Evolutionary conservation across 2,113 vertebrate species (phyloP).

Genomic region (Camelus bactrianus): DNA sequence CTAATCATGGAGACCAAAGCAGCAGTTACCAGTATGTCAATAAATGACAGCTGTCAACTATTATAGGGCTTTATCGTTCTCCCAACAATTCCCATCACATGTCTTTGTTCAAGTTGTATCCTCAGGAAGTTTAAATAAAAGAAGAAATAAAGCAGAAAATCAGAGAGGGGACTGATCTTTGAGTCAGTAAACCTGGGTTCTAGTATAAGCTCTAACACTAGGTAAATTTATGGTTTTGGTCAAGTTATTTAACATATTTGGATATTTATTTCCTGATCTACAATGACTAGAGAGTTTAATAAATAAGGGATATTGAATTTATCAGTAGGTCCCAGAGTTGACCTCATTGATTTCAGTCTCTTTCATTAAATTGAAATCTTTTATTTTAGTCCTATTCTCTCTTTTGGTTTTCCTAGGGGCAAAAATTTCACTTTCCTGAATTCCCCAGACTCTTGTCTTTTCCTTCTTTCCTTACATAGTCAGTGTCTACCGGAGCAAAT

Average conservation of each 20-base stretch:
- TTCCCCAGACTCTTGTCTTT: neutral
- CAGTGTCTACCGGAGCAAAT: neutral
- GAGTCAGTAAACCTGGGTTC: neutral
- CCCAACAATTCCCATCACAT: neutral
- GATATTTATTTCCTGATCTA: neutral
- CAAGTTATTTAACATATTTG: neutral
- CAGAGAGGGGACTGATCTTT: neutral
- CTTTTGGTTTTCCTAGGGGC: neutral
- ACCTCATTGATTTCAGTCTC: neutral
- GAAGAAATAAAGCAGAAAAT: neutral
- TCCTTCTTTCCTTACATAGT: neutral
- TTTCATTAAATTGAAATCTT: neutral
- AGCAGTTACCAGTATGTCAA: neutral
- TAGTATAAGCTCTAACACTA: neutral
- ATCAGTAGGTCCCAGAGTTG: neutral
- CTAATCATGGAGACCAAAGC: neutral
- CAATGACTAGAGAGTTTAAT: neutral
- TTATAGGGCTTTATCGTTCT: neutral
- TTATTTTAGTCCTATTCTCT: neutral
- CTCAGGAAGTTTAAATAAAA: neutral
- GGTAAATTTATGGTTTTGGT: neutral
- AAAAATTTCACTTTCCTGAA: neutral
- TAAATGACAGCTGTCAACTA: neutral
- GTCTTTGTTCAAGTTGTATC: neutral
- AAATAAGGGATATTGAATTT: neutral